Evolutionary conservation across 2,797 vertebrate genomes (phyloP).

Genomic region (Melanotaenia boesemani): DNA sequence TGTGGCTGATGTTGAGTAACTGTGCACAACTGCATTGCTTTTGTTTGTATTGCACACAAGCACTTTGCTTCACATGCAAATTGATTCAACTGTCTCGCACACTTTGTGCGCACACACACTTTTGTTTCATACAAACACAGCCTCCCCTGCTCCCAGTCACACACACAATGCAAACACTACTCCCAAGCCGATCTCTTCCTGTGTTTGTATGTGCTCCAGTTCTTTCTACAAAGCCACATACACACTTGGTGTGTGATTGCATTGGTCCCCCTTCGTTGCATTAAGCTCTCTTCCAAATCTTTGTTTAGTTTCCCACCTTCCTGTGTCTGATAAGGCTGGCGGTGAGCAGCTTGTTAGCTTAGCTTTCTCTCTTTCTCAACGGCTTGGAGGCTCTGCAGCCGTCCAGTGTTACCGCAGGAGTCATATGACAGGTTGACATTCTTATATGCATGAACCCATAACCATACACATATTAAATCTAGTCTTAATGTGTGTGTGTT

Average conservation of each 20-base stretch:
- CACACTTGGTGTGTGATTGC: slow-evolving; percentile 46
- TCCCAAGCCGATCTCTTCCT: slow-evolving; percentile 41
- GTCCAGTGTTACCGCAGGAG: slow-evolving; percentile 9
- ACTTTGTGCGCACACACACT: slow-evolving; percentile 40
- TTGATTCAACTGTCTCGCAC: slow-evolving; percentile 34
- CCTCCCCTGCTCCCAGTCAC: slow-evolving; percentile 12
- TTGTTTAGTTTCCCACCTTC: slow-evolving; percentile 68
- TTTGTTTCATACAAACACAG: slow-evolving; percentile 32
- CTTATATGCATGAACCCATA: slow-evolving; percentile 9
- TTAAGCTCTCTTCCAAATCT: slow-evolving; percentile 56
- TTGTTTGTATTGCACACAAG: slow-evolving; percentile 29
- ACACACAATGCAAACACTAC: slow-evolving; percentile 44
- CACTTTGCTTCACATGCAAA: slow-evolving; percentile 48
- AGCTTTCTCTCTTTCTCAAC: slow-evolving; percentile 6
- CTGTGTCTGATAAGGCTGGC: slow-evolving; percentile 56
- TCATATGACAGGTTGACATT: slow-evolving; percentile 2
- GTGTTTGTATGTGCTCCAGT: slow-evolving; percentile 54
- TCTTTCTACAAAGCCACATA: slow-evolving; percentile 42
- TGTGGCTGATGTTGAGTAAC: slow-evolving; percentile 47
- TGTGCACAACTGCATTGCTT: slow-evolving; percentile 32
- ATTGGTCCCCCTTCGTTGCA: slow-evolving; percentile 56
- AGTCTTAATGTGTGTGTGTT: slow-evolving; percentile 31
- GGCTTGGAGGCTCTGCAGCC: slow-evolving; percentile 13
- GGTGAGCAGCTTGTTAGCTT: slow-evolving; percentile 44
- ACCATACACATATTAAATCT: slow-evolving; percentile 35